These are phyloP conservation scores for Leptinotarsa texana DNA, from an alignment of 1,140 invertebrate species.

Conservation along the genomic window DNA sequence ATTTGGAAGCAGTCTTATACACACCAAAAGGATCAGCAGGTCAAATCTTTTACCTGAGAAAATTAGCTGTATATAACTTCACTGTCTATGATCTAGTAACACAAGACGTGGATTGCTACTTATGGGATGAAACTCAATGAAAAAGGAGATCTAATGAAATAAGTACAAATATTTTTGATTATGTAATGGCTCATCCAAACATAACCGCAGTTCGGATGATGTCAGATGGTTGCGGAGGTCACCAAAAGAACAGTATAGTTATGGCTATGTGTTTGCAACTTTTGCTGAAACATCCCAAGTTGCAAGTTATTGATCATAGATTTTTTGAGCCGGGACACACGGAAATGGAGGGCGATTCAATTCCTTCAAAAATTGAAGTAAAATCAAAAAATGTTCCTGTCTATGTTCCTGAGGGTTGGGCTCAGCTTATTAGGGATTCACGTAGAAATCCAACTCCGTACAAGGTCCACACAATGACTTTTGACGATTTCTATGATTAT, in stretches of 20 bases:
- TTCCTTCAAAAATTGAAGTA: slow-evolving; percentile 19
- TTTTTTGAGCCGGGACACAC: slow-evolving; percentile 27
- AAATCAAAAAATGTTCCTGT: slow-evolving; percentile 21
- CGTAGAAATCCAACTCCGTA: slow-evolving; percentile 21
- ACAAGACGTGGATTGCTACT: slow-evolving; percentile 29
- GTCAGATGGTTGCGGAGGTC: slow-evolving; percentile 54
- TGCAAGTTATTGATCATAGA: slow-evolving; percentile 32
- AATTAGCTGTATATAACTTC: slow-evolving; percentile 57
- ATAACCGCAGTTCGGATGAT: slow-evolving; percentile 41
- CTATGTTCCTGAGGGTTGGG: slow-evolving; percentile 24
- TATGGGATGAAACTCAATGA: slow-evolving; percentile 33
- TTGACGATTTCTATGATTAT: slow-evolving; percentile 27
- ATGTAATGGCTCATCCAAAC: slow-evolving; percentile 39
- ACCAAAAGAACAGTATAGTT: slow-evolving; percentile 51
- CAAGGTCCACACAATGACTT: slow-evolving; percentile 17
- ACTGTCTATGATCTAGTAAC: slow-evolving; percentile 47
- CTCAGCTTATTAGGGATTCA: slow-evolving; percentile 17
- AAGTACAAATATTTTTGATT: slow-evolving; percentile 50
- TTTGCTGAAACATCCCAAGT: slow-evolving; percentile 38
- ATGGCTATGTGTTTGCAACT: slow-evolving; percentile 16
- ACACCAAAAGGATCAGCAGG: slow-evolving; percentile 48
- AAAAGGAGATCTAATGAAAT: slow-evolving; percentile 53
- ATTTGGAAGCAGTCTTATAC: slow-evolving; percentile 52
- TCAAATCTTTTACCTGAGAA: slow-evolving; percentile 54
- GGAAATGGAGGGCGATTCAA: slow-evolving; percentile 27